These are phyloP conservation scores for Meloe dianella DNA, from an alignment of 2,888 invertebrate genomes.

Conservation along the genomic window DNA sequence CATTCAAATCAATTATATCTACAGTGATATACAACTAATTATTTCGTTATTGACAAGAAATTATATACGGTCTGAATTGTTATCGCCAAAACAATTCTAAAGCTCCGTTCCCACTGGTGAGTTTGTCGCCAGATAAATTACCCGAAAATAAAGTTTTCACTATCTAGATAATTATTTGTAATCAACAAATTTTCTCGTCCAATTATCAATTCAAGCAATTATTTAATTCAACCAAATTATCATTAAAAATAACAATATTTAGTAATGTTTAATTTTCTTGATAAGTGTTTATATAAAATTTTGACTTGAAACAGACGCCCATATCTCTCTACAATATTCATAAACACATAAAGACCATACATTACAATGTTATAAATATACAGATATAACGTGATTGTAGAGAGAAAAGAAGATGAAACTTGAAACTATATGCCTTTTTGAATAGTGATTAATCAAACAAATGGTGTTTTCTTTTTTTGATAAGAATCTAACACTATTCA, in stretches of 20 bases:
- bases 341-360: neutral
- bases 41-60: no score
- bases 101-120: no score
- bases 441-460: slow-evolving; percentile 7
- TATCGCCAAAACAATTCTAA: no score
- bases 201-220: no score
- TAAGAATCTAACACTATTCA: neutral
- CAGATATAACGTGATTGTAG: neutral
- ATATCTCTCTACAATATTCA: neutral
- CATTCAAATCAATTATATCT: neutral
- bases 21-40: neutral
- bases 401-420: neutral
- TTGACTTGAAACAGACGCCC: slow-evolving; percentile 2
- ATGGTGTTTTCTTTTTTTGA: neutral
- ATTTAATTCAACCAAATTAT: neutral
- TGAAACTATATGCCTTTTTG: neutral
- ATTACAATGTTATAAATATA: neutral
- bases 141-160: no score
- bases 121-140: no score
- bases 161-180: no score
- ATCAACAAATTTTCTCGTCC: no score
- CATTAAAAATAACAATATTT: neutral
- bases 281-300: neutral
- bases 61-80: no score
- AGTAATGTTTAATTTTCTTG: neutral